Evolutionary conservation across 1,140 invertebrate genomes (phyloP).

Genomic region (Zaprionus africanus): DNA sequence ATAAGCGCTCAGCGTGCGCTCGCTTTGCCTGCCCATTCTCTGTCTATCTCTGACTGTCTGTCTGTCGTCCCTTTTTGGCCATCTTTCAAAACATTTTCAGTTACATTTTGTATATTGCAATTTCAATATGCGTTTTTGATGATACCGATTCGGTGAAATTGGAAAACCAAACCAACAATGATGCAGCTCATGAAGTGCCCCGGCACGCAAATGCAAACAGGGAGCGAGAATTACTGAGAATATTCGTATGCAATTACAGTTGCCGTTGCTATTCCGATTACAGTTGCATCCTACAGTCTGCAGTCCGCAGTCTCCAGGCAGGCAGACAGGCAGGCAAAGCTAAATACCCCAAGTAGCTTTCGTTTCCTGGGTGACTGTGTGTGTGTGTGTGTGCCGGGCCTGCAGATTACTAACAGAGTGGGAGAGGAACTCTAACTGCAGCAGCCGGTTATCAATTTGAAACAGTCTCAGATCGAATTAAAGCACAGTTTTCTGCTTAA

Average conservation of each 20-base stretch:
- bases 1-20: constrained; percentile 53
- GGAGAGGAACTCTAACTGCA: neutral
- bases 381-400: neutral
- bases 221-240: constrained; percentile 1
- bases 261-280: neutral
- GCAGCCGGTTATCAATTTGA: too few species aligned
- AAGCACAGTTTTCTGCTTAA: neutral
- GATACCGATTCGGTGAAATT: constrained; percentile 50
- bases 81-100: constrained; percentile 75
- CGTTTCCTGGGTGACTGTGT: neutral
- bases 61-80: constrained; percentile 56
- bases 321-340: neutral
- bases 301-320: neutral
- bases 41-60: neutral
- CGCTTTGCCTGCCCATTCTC: neutral
- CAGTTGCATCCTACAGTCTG: constrained; percentile 30
- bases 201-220: constrained; percentile 16
- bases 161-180: constrained; percentile 45
- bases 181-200: constrained; percentile 15
- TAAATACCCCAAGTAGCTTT: constrained; percentile 1
- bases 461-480: neutral
- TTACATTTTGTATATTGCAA: constrained; percentile 78
- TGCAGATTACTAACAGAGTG: neutral
- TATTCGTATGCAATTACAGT: constrained; percentile 10
- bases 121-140: constrained; percentile 75